Conservation (phyloP, 2,888 invertebrate species). For the Lasioglossum oenotherae region DNA sequence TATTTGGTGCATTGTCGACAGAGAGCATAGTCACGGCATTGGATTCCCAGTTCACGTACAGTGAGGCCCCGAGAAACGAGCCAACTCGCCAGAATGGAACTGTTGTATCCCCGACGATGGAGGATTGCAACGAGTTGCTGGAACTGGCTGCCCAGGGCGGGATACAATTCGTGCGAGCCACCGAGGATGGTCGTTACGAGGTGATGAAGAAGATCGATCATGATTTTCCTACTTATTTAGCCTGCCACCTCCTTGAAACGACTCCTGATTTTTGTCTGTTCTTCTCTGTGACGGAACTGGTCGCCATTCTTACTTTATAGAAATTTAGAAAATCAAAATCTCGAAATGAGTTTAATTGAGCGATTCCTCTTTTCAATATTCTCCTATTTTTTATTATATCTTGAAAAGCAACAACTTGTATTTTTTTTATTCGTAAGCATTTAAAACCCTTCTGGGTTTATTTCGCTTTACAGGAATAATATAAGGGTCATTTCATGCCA, state of each 20-base stretch:
- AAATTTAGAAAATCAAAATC: not conserved
- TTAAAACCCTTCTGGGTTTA: too few species aligned
- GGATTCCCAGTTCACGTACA: slow-evolving; percentile 72
- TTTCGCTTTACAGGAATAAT: too few species aligned
- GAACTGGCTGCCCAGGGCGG: slow-evolving; percentile 83
- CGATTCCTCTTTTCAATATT: not conserved
- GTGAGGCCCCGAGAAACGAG: slow-evolving; percentile 55
- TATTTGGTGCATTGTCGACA: slow-evolving; percentile 50
- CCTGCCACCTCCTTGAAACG: not conserved
- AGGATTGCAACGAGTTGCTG: slow-evolving; percentile 81
- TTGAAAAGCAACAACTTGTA: not conserved
- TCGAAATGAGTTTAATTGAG: not conserved
- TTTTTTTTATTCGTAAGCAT: too few species aligned
- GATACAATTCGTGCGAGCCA: slow-evolving; percentile 83
- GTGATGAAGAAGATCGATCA: slow-evolving; percentile 71
- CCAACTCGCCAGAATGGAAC: slow-evolving; percentile 53
- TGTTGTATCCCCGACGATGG: slow-evolving; percentile 65
- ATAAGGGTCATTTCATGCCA: too few species aligned
- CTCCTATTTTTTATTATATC: not conserved
- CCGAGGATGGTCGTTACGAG: slow-evolving; percentile 84
- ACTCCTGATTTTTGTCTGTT: not conserved
- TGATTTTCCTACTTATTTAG: not conserved
- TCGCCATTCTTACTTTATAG: not conserved
- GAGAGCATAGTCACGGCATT: slow-evolving; percentile 73
- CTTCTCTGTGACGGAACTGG: not conserved